phyloP scores from a whole-genome alignment of 1,140 invertebrate genomes.

The Ganaspis sp. region DNA sequence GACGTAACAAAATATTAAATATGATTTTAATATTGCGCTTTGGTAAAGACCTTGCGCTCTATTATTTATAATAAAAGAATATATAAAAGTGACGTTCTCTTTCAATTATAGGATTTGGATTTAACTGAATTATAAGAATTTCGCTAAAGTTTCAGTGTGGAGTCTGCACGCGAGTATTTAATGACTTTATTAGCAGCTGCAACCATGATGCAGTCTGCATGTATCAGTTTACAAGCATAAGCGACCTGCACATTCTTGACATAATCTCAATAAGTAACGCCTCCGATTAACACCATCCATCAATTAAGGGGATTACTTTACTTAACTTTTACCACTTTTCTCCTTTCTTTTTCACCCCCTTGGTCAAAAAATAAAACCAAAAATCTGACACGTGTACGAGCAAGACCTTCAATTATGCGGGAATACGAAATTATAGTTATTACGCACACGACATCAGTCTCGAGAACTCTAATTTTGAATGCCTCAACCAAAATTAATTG shows the following conservation, averaged over 20 bases:
- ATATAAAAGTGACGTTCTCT: slow-evolving; percentile 7
- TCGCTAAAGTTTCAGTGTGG: background rate
- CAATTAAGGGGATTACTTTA: slow-evolving; percentile 50
- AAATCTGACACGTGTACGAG: slow-evolving; percentile 6
- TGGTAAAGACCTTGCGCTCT: too few relatives aligned
- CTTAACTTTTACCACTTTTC: slow-evolving; percentile 29
- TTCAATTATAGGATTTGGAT: slow-evolving; percentile 30
- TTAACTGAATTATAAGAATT: slow-evolving; percentile 35
- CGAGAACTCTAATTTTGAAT: slow-evolving; percentile 39
- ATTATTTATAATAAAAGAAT: background rate
- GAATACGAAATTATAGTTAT: slow-evolving; percentile 42
- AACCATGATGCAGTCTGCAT: slow-evolving; percentile 51
- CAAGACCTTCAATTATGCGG: slow-evolving; percentile 42
- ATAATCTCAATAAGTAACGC: slow-evolving; percentile 37
- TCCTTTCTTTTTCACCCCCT: slow-evolving; percentile 37
- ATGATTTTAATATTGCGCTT: slow-evolving; percentile 32
- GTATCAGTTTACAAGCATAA: slow-evolving; percentile 37
- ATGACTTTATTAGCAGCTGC: slow-evolving; percentile 49
- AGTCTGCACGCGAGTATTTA: slow-evolving; percentile 29
- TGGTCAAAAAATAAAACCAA: slow-evolving; percentile 12
- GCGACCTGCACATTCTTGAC: slow-evolving; percentile 28
- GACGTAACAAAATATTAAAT: too few relatives aligned
- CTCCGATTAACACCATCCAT: slow-evolving; percentile 52
- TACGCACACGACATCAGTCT: slow-evolving; percentile 4
- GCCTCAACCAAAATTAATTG: background rate